phyloP scores from a whole-genome alignment of 2,888 invertebrate genomes.

The Caenorhabditis sp. region DNA sequence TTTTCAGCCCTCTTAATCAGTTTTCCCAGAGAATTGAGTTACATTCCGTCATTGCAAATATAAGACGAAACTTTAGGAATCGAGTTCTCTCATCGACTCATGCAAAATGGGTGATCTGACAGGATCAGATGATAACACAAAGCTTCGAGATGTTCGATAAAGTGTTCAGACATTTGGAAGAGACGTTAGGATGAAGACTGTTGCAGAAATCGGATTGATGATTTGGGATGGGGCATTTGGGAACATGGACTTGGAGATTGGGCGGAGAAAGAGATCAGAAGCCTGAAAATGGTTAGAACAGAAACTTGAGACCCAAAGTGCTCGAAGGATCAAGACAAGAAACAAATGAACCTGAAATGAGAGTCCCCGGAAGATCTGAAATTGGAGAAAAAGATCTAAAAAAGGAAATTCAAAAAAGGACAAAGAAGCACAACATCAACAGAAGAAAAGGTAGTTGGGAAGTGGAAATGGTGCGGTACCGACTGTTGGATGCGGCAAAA shows the following conservation, averaged over 20 bases:
- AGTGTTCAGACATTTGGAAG: neutral
- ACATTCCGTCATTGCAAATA: no score
- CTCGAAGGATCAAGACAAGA: conserved; percentile 1
- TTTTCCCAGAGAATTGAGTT: no score
- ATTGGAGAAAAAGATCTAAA: neutral
- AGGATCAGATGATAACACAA: no score
- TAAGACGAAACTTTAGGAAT: no score
- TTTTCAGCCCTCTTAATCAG: no score
- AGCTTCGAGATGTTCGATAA: no score
- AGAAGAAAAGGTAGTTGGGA: neutral
- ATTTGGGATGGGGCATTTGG: neutral
- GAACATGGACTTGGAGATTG: neutral
- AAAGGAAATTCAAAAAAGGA: conserved; percentile 4
- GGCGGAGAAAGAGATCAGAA: conserved; percentile 14
- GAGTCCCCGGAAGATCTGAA: neutral
- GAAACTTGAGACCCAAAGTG: neutral
- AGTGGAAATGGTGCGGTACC: conserved; percentile 4
- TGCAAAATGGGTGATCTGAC: no score
- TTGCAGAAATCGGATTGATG: neutral
- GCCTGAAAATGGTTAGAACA: neutral
- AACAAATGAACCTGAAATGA: neutral
- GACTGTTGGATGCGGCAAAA: neutral
- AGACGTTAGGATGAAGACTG: neutral
- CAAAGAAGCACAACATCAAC: conserved; percentile 16
- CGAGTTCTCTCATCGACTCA: no score